Conservation (phyloP, 92 coral and sea anemone species). For the Porites lobata region DNA sequence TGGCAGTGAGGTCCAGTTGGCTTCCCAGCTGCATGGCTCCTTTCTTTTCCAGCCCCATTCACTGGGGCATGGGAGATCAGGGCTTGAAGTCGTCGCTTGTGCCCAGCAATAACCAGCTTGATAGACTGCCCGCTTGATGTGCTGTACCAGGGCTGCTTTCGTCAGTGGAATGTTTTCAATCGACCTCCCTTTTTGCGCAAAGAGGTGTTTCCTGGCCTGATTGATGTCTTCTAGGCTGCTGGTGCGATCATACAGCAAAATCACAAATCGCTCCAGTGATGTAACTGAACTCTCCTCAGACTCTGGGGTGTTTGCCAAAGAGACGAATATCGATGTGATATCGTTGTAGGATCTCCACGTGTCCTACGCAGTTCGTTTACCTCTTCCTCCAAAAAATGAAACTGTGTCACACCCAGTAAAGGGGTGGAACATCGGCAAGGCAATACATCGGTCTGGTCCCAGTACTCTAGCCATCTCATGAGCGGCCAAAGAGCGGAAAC, state of each 20-base stretch:
- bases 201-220: conserved; percentile 40
- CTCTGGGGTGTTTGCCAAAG: conserved; percentile 21
- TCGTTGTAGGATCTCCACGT: conserved; percentile 58
- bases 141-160: conserved; percentile 53
- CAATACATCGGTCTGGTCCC: conserved; percentile 34
- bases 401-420: conserved; percentile 83
- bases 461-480: conserved; percentile 58
- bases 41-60: conserved; percentile 58
- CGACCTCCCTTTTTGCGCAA: conserved; percentile 31
- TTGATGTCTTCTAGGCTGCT: conserved; percentile 11
- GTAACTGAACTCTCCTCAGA: background rate
- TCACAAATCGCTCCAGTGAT: conserved; percentile 54
- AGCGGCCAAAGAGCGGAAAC: conserved; percentile 43
- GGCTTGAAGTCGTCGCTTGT: too few relatives aligned
- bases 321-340: conserved; percentile 45
- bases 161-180: conserved; percentile 55
- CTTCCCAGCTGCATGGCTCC: too few relatives aligned
- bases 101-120: too few relatives aligned
- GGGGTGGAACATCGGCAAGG: conserved; percentile 72
- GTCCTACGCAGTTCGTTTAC: conserved; percentile 69
- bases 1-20: too few relatives aligned
- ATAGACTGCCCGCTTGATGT: conserved; percentile 50
- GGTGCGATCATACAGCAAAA: conserved; percentile 58
- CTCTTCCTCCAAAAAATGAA: conserved; percentile 56
- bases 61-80: conserved; percentile 51